Evolutionary conservation across 2,888 invertebrate genomes (phyloP).

Genomic region (Scaptomyza reducta): DNA sequence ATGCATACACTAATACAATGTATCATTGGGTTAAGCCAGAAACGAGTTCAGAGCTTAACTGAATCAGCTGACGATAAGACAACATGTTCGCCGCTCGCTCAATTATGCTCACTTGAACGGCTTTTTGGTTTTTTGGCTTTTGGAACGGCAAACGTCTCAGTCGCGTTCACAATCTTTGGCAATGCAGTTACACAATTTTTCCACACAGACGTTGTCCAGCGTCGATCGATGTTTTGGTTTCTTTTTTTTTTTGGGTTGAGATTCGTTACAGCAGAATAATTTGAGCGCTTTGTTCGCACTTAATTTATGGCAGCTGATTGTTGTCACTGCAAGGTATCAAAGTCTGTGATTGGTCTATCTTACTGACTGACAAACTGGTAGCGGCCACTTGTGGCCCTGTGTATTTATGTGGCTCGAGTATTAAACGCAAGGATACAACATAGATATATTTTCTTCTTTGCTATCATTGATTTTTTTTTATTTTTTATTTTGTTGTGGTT

Average conservation of each 20-base stretch:
- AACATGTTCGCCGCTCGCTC: slow-evolving; percentile 59
- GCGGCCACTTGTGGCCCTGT: slow-evolving; percentile 23
- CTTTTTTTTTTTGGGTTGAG: slow-evolving; percentile 30
- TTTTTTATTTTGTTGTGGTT: slow-evolving; percentile 48
- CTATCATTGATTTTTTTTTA: slow-evolving; percentile 38
- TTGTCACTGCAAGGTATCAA: slow-evolving; percentile 18
- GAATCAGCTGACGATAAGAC: slow-evolving; percentile 62
- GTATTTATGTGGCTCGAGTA: slow-evolving; percentile 26
- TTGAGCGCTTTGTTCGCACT: slow-evolving; percentile 59
- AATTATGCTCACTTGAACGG: slow-evolving; percentile 51
- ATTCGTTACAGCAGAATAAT: slow-evolving; percentile 74
- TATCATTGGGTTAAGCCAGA: slow-evolving; percentile 32
- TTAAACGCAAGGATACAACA: slow-evolving; percentile 69
- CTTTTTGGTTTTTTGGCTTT: slow-evolving; percentile 28
- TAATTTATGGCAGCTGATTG: slow-evolving; percentile 52
- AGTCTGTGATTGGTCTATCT: slow-evolving; percentile 12
- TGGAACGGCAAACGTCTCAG: slow-evolving; percentile 20
- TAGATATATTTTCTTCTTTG: slow-evolving; percentile 7
- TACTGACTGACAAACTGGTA: slow-evolving; percentile 19
- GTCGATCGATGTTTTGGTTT: slow-evolving; percentile 15
- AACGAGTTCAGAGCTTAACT: slow-evolving; percentile 68
- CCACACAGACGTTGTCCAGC: slow-evolving; percentile 15
- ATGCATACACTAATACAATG: slow-evolving; percentile 25
- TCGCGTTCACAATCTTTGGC: slow-evolving; percentile 44
- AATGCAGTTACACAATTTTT: slow-evolving; percentile 63